phyloP scores from a whole-genome alignment of 2,888 invertebrate genomes.

The Endotricha flammealis region DNA sequence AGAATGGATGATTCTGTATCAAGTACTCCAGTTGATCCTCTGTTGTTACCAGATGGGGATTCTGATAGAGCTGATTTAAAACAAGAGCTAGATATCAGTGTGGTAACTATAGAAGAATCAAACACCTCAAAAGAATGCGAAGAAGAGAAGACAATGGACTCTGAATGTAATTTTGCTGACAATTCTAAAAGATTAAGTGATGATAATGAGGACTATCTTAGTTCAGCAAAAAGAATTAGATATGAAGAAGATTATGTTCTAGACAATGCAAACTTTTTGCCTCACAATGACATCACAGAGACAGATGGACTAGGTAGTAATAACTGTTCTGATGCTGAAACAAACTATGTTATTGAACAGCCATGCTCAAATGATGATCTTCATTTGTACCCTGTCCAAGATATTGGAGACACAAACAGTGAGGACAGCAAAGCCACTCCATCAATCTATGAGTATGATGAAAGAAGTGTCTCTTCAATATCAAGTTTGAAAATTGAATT shows the following conservation, averaged over 20 bases:
- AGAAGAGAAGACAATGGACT: conserved; percentile 46
- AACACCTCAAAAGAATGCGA: conserved; percentile 51
- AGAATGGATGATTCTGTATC: conserved; percentile 64
- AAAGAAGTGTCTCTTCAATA: conserved; percentile 55
- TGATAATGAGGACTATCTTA: conserved; percentile 44
- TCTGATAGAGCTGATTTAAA: conserved; percentile 54
- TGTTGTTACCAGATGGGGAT: conserved; percentile 60
- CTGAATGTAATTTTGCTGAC: conserved; percentile 44
- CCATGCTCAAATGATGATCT: conserved; percentile 47
- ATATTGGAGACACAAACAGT: conserved; percentile 57
- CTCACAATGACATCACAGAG: conserved; percentile 28
- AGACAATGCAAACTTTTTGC: conserved; percentile 38
- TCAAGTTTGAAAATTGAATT: conserved; percentile 63
- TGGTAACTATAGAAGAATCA: conserved; percentile 62
- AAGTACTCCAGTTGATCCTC: conserved; percentile 66
- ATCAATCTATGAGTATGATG: conserved; percentile 66
- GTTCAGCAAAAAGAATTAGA: conserved; percentile 53
- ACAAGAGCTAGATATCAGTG: conserved; percentile 58
- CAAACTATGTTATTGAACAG: conserved; percentile 47
- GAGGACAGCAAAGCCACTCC: conserved; percentile 60
- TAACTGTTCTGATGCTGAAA: conserved; percentile 50
- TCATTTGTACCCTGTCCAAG: conserved; percentile 45
- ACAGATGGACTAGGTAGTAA: conserved; percentile 26
- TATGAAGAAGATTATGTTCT: conserved; percentile 54
- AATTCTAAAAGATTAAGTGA: conserved; percentile 57